Base-by-base conservation (phyloP, 2,113 vertebrate species). In the Psilopsiagon aurifrons region DNA sequence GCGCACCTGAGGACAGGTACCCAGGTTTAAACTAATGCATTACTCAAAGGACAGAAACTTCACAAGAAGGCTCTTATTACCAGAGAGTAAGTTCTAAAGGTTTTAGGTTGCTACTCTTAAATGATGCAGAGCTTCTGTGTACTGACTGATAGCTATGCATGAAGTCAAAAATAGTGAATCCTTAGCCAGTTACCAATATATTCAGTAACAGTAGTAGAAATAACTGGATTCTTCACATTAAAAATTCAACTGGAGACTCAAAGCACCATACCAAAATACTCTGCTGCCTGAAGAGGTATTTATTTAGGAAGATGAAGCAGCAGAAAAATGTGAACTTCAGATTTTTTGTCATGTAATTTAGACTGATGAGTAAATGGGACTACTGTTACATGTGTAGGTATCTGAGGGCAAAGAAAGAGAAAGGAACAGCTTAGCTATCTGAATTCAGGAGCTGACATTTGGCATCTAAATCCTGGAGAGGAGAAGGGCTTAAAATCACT, bases 1-100 rank as follows among this genome's bases (percentile, higher is more conserved):
- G n/a, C n/a, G n/a, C n/a, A n/a, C n/a, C 0, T 43, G 44, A 69
- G 54, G 14, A n/a, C n/a, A 44, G 29, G 13, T n/a, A 14, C 46
- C 47, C 15, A 55, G 24, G 27, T 55, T 44, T 64, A 73, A 82
- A 75, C 35, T 2, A 16, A 28, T 55, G 44, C 8, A 13, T 47
- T 29, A 44, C 75, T 85, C 75, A 52, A 59, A 82, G 63, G 47
- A 70, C 43, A 69, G 52, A 49, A 83, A 52, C 20, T 49, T 54
- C 17, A 27, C 28, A 51, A 71, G 44, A 35, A 87, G 69, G 51
- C n/a, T 83, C 44, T 54, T 83, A 52, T 2, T 33, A 83, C 12
- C 47, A 79, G 39, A 24, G 9, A 76, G 1, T 13, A 33, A 77
- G 24, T 13, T 57, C 37, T 44, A 16, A 68, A 67, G 25, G 11